Base-by-base conservation (phyloP, 2,113 vertebrate species). In the Mixornis gularis region DNA sequence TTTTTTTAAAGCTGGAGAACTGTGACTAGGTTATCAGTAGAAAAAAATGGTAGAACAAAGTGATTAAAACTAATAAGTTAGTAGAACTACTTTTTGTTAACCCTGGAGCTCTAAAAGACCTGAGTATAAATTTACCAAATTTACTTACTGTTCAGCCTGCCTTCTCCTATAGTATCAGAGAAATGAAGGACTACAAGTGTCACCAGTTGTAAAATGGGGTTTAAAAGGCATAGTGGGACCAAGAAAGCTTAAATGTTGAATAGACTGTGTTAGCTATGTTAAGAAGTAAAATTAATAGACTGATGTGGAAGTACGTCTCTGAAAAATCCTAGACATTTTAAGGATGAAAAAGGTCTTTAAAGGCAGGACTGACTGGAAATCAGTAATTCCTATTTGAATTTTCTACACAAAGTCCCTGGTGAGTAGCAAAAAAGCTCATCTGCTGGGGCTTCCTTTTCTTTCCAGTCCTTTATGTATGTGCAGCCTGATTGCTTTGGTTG, bases 161-260 rank as follows among this genome's bases (percentile, higher is more conserved):
- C 10, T 2, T 81, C 55, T 79, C 0, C 0, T 9, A 3, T 14
- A 10, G 4, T 27, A 3, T 52, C 11, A 77, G 68, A 79, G 70
- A 78, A 78, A 62, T 62, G 32, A 27, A 78, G 64, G 41, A 19
- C 49, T 38, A 3, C 9, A 76, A 60, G 13, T 65, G 64, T 48
- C 44, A 56, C 8, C 7, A n/a, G 5, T 40, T 72, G 26, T 76
- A 56, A 68, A 68, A 71, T 1, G 10, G 24, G 22, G 17, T 14
- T 72, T 71, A 36, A 60, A 87, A 71, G 27, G 24, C 12, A 12
- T 41, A 55, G 4, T 72, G n/a, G 27, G n/a, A 76, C 20, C 15
- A 69, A 79, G 17, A 40, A 89, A 73, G 22, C 49, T 38, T 62
- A 43, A 56, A n/a, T 52, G 10, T n/a, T 65, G 51, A 24, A 41